Evolutionary conservation across 1,140 invertebrate genomes (phyloP).

Genomic region (Physella acuta): DNA sequence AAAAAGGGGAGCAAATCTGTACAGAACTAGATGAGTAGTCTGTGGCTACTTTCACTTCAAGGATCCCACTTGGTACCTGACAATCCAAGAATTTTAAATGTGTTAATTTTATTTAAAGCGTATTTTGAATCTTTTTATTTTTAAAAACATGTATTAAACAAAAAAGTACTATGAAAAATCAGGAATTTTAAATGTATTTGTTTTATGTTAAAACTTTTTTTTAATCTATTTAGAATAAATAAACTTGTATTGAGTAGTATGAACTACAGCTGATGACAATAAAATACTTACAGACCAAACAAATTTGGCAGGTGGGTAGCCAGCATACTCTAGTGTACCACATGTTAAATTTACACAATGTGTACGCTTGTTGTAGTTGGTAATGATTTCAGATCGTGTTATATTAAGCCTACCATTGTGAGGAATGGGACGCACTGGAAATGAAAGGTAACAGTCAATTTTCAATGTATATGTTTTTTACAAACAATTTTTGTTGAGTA

Average conservation of each 20-base stretch:
- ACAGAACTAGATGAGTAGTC: conserved; percentile 10
- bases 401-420: conserved; percentile 1
- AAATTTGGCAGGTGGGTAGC: conserved; percentile 21
- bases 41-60: not conserved
- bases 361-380: not conserved
- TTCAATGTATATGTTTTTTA: too few relatives aligned
- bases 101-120: too few relatives aligned
- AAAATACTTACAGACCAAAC: conserved; percentile 18
- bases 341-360: conserved; percentile 19
- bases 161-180: too few relatives aligned
- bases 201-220: too few relatives aligned
- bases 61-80: not conserved
- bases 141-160: too few relatives aligned
- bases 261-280: too few relatives aligned
- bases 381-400: not conserved
- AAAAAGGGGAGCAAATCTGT: conserved; percentile 20
- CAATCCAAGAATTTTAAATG: too few relatives aligned
- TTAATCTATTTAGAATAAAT: too few relatives aligned
- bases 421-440: conserved; percentile 14
- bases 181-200: too few relatives aligned
- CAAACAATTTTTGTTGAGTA: too few relatives aligned
- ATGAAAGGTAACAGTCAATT: not conserved
- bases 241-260: too few relatives aligned
- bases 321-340: conserved; percentile 17
- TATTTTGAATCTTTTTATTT: too few relatives aligned